Percentiles rank a stretch among this genome's conserved stretches.
phyloP scores from a whole-genome alignment of 2,113 vertebrate species.

The Notothenia rossii region DNA sequence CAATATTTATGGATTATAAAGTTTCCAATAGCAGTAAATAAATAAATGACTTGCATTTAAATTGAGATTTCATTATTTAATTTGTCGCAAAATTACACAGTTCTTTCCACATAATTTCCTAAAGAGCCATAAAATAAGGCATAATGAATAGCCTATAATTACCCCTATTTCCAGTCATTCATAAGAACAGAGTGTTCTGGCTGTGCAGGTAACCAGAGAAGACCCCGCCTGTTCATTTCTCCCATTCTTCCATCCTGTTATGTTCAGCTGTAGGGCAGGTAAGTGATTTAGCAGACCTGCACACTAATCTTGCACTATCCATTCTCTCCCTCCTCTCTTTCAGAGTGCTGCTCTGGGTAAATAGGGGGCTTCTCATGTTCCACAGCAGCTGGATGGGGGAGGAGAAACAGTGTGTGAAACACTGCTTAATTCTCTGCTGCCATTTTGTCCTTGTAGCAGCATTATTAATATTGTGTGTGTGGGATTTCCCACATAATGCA shows the following conservation, averaged over 20 bases:
- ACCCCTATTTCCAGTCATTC: not conserved
- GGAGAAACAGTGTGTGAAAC: constrained; percentile 13
- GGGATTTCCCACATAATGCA: constrained; percentile 6
- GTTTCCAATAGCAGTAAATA: not conserved
- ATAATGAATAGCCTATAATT: not conserved
- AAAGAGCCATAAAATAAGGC: not conserved
- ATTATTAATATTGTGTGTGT: constrained; percentile 17
- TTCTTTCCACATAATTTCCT: not conserved
- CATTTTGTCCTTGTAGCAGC: constrained; percentile 46
- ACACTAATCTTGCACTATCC: not conserved
- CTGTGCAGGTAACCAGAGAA: constrained; percentile 42
- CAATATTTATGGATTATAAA: not conserved
- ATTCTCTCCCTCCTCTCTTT: constrained; percentile 11
- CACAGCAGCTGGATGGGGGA: constrained; percentile 49
- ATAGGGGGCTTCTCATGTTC: constrained; percentile 48
- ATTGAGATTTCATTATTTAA: not conserved
- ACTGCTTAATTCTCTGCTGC: constrained; percentile 40
- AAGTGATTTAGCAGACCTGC: constrained; percentile 56
- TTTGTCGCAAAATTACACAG: not conserved
- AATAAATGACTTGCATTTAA: not conserved
- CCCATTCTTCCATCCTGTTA: not conserved
- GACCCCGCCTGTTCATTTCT: not conserved
- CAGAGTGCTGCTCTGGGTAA: constrained; percentile 12
- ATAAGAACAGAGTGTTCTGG: not conserved
- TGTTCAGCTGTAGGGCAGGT: constrained; percentile 26